Percentiles rank a stretch among this genome's conserved stretches.
phyloP scores from a whole-genome alignment of 1,140 invertebrate species.

The Drosophila yakuba region DNA sequence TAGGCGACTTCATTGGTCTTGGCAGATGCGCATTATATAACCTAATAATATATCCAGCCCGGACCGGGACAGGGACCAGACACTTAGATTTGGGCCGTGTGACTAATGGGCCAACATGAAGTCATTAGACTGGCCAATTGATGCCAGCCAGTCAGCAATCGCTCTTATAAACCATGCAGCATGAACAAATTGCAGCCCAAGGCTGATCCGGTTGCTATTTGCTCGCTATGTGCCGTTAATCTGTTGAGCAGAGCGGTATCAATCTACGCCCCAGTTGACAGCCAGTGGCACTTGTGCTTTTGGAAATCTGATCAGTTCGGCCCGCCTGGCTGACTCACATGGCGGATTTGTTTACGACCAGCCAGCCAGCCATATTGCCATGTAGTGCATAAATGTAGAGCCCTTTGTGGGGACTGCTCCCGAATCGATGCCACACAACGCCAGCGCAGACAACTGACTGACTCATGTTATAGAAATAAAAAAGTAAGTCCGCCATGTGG shows the following conservation, averaged over 20 bases:
- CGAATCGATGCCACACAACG: conserved; percentile 7
- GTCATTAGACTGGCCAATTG: conserved; percentile 32
- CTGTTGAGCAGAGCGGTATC: conserved; percentile 22
- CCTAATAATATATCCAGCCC: conserved; percentile 5
- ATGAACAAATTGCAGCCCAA: conserved; percentile 28
- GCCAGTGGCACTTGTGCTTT: conserved; percentile 36
- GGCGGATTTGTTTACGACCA: conserved; percentile 42
- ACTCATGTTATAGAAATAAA: conserved; percentile 4
- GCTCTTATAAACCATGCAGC: conserved; percentile 21
- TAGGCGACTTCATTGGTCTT: background rate
- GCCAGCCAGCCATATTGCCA: background rate
- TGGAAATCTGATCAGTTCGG: conserved; percentile 55
- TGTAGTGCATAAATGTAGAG: background rate
- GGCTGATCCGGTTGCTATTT: conserved; percentile 19
- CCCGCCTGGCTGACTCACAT: conserved; percentile 52
- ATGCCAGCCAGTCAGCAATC: background rate
- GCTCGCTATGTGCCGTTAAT: conserved; percentile 2
- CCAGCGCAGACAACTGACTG: conserved; percentile 2
- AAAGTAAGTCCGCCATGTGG: conserved; percentile 6
- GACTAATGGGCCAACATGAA: conserved; percentile 26
- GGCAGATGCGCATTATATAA: conserved; percentile 4
- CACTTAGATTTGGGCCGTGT: background rate
- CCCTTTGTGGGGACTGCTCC: conserved; percentile 8
- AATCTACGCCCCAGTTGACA: conserved; percentile 24
- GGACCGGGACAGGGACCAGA: background rate